Evolutionary conservation across 2,113 vertebrate species (phyloP), one percentile per base, ranked within the genome.

Genomic region (Tetrao urogallus): DNA sequence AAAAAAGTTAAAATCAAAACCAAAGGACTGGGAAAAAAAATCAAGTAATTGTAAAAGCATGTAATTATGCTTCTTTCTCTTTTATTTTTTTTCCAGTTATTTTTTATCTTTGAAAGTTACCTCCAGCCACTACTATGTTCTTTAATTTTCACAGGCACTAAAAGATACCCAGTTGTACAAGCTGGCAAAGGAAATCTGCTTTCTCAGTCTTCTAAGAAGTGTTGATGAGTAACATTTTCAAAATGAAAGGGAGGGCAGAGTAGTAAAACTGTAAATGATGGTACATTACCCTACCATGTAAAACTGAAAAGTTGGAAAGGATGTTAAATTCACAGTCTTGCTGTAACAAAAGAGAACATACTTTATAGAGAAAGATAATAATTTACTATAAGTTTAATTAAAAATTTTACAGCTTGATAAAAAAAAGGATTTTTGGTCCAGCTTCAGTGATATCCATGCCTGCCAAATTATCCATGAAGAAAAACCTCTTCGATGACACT

Each of bases 291-390:
- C 40, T 71, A 43, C 10, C 4, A 17, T 6, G 40, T 22, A 47
- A 78, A 94, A 66, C 14, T 63, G 30, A 52, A 83, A 77, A 47
- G 9, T 69, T 27, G 13, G 10, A 63, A 79, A 54, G 21, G 19
- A n/a, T 36, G 10, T 34, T 72, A 32, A 63, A 63, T 16, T 38
- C 20, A n/a, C 6, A 45, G 7, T 6, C 13, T 50, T 79, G 16
- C 2, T 85, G 30, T 22, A 22, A 8, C 4, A 71, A 71, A 83
- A 74, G 3, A 70, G 15, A 78, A 11, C 3, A 58, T 2, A 11
- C 0, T 52, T 56, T 10, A 4, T 47, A 27, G 8, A 4, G 0
- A 0, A 9, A 79, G 14, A 34, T 24, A 64, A 54, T 12, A 60
- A 27, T 50, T 79, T 47, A 30, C 50, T 64, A 0, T 24, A 79